Evolutionary conservation across 1,140 invertebrate genomes (phyloP).

Genomic region (Sarcophaga bullata): DNA sequence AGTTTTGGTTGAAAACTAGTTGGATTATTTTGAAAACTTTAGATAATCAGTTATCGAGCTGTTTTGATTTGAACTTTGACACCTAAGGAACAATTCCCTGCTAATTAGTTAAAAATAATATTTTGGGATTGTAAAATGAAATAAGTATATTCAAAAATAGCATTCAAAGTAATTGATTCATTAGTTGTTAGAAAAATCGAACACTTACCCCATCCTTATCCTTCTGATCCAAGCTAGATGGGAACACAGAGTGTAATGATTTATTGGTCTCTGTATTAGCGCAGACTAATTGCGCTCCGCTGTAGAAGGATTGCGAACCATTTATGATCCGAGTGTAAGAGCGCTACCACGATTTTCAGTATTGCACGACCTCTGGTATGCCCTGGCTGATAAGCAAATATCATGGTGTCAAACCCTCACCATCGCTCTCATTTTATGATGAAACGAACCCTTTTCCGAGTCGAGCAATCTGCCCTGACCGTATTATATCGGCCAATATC

Average conservation of each 20-base stretch:
- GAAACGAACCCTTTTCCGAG: constrained; percentile 82
- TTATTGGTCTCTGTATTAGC: constrained; percentile 85
- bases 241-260: constrained; percentile 79
- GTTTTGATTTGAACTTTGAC: no score
- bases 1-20: no score
- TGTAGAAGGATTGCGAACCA: constrained; percentile 85
- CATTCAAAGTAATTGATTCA: no score
- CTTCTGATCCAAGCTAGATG: constrained; percentile 83
- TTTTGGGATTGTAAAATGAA: no score
- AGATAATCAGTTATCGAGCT: no score
- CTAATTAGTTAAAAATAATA: no score
- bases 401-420: constrained; percentile 79
- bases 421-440: constrained; percentile 88
- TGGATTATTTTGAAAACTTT: no score
- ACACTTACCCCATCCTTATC: constrained; percentile 85
- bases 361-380: constrained; percentile 84
- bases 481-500: constrained; percentile 89
- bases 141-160: no score
- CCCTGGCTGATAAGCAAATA: constrained; percentile 83
- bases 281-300: constrained; percentile 82
- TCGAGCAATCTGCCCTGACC: constrained; percentile 80
- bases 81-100: no score
- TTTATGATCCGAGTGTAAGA: constrained; percentile 86
- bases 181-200: no score
- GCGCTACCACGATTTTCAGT: constrained; percentile 79